Evolutionary conservation across 2,888 invertebrate genomes (phyloP).

Genomic region (Drosophila nigricruria): DNA sequence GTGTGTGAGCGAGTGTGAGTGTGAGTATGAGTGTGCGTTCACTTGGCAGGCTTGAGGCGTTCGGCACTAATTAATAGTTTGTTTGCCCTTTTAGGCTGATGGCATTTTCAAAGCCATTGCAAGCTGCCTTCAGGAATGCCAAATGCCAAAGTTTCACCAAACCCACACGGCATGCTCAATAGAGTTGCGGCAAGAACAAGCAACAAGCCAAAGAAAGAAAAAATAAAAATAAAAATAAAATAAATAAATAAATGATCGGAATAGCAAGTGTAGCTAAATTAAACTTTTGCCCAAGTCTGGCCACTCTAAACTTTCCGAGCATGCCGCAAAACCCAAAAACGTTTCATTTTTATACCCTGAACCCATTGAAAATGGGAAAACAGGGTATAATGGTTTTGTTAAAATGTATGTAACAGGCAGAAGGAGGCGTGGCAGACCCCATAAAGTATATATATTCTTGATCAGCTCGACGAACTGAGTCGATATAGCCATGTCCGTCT

Average conservation of each 20-base stretch:
- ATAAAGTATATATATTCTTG: too few relatives aligned
- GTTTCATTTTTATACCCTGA: constrained; percentile 65
- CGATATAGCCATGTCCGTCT: too few relatives aligned
- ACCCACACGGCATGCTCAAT: not conserved
- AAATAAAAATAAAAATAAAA: constrained; percentile 16
- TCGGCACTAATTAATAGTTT: constrained; percentile 54
- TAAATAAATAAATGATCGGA: constrained; percentile 35
- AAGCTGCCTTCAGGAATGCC: constrained; percentile 36
- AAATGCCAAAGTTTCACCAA: constrained; percentile 28
- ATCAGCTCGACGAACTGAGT: too few relatives aligned
- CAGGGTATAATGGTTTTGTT: too few relatives aligned
- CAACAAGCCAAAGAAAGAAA: constrained; percentile 1
- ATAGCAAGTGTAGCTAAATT: constrained; percentile 42
- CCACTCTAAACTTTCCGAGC: constrained; percentile 65
- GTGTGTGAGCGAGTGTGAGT: not conserved
- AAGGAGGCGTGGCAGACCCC: too few relatives aligned
- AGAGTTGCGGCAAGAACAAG: not conserved
- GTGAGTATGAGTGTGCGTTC: constrained; percentile 11
- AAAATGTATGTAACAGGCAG: too few relatives aligned
- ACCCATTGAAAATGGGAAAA: too few relatives aligned
- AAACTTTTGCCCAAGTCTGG: constrained; percentile 58
- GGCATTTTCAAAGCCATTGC: constrained; percentile 34
- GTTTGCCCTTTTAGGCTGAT: constrained; percentile 34
- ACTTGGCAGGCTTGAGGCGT: constrained; percentile 15
- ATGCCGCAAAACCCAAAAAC: constrained; percentile 66